A percentile compares a stretch with the other conserved stretches of the same genome.
Conservation (phyloP, 2,888 invertebrate genomes). For the Pedicia rivosa region DNA sequence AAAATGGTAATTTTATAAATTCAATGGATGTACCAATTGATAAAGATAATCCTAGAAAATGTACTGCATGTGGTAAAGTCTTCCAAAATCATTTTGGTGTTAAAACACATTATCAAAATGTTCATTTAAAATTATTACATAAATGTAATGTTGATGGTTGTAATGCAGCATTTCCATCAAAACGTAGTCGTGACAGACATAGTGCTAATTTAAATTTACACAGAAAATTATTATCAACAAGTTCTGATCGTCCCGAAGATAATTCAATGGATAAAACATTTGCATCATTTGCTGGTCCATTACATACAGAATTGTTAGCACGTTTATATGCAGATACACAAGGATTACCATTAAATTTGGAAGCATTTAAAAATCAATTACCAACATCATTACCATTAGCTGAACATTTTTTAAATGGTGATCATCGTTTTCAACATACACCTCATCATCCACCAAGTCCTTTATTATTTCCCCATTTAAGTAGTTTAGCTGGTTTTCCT, state of each 20-base stretch:
- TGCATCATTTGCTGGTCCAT: slow-evolving; percentile 38
- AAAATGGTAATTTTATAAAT: slow-evolving; percentile 50
- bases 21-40: slow-evolving; percentile 66
- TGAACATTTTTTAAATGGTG: slow-evolving; percentile 10
- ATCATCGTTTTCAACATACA: slow-evolving; percentile 16
- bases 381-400: slow-evolving; percentile 10
- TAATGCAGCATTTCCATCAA: slow-evolving; percentile 87
- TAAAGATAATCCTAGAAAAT: slow-evolving; percentile 79
- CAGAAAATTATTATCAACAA: slow-evolving; percentile 67
- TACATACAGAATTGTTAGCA: slow-evolving; percentile 66
- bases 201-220: slow-evolving; percentile 84
- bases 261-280: slow-evolving; percentile 29
- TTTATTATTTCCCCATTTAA: slow-evolving; percentile 40
- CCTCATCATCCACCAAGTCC: slow-evolving; percentile 39
- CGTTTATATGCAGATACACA: slow-evolving; percentile 58
- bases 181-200: slow-evolving; percentile 81
- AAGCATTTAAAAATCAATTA: slow-evolving; percentile 40
- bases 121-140: slow-evolving; percentile 89
- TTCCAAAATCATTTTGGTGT: slow-evolving; percentile 88
- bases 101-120: slow-evolving; percentile 90
- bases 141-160: slow-evolving; percentile 91
- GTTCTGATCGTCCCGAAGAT: slow-evolving; percentile 37
- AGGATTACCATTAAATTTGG: slow-evolving; percentile 42
- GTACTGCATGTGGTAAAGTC: slow-evolving; percentile 81
- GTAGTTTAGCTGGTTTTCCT: slow-evolving; percentile 39